phyloP scores from a whole-genome alignment of 2,888 invertebrate genomes.

The Lumbricus terrestris region DNA sequence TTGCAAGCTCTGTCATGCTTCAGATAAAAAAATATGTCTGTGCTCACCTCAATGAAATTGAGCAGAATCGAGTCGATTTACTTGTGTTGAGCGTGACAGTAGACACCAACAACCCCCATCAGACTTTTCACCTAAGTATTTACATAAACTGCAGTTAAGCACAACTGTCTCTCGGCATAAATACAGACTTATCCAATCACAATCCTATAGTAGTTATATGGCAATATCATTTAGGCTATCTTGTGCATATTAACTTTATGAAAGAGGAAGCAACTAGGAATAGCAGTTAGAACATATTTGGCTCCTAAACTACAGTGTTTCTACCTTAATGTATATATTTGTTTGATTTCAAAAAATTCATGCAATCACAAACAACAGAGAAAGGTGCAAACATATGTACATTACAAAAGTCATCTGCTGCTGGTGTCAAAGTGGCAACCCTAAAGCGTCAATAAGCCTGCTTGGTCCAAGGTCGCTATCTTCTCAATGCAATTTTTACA shows the following conservation, averaged over 20 bases:
- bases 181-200: too few relatives aligned
- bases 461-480: too few relatives aligned
- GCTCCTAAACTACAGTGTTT: not conserved
- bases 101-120: constrained; percentile 86
- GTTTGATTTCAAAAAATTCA: too few relatives aligned
- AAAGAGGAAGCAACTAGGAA: not conserved
- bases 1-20: not conserved
- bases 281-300: not conserved
- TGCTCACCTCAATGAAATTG: not conserved
- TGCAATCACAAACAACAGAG: too few relatives aligned
- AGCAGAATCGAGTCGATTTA: constrained; percentile 12
- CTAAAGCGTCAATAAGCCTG: too few relatives aligned
- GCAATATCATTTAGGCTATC: not conserved
- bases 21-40: not conserved
- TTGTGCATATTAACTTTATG: not conserved
- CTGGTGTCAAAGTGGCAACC: too few relatives aligned
- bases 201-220: too few relatives aligned
- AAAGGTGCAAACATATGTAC: too few relatives aligned
- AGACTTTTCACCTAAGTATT: constrained; percentile 43
- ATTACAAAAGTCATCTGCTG: too few relatives aligned
- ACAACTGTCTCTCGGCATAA: not conserved
- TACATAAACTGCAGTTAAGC: not conserved
- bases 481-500: too few relatives aligned
- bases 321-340: too few relatives aligned
- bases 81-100: constrained; percentile 91